These are phyloP conservation scores for Leptinotarsa rubiginosa DNA, from an alignment of 2,888 invertebrate species.

Conservation along the genomic window DNA sequence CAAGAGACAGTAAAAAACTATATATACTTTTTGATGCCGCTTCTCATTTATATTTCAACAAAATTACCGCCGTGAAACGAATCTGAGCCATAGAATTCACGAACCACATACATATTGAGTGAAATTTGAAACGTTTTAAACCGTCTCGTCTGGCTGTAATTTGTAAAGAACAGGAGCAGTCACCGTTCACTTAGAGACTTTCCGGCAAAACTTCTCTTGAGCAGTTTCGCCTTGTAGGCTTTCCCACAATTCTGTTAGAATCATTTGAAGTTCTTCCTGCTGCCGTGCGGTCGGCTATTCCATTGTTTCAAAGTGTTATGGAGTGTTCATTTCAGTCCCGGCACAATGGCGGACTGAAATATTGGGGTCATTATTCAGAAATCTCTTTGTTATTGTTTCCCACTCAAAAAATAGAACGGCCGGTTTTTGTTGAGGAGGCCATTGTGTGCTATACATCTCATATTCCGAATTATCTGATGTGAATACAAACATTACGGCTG, in stretches of 20 bases:
- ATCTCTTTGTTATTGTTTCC: slow-evolving; percentile 51
- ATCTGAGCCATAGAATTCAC: neutral
- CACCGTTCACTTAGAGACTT: slow-evolving; percentile 7
- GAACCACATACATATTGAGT: neutral
- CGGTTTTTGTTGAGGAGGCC: slow-evolving; percentile 36
- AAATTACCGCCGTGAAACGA: neutral
- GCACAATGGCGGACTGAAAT: slow-evolving; percentile 59
- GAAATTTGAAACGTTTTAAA: neutral
- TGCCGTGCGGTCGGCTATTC: slow-evolving; percentile 51
- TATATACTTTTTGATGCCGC: no score
- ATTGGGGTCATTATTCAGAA: slow-evolving; percentile 58
- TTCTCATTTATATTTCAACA: no score
- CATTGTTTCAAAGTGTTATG: slow-evolving; percentile 53
- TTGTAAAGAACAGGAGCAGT: neutral
- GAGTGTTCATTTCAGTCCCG: slow-evolving; percentile 57
- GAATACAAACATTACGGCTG: slow-evolving; percentile 36
- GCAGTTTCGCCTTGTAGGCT: slow-evolving; percentile 32
- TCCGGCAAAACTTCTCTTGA: slow-evolving; percentile 8
- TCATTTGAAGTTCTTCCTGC: slow-evolving; percentile 49
- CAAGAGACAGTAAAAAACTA: no score
- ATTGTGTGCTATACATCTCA: slow-evolving; percentile 44
- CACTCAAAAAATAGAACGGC: slow-evolving; percentile 45
- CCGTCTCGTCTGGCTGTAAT: neutral
- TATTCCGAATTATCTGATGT: slow-evolving; percentile 41
- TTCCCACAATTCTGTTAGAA: slow-evolving; percentile 53